Evolutionary conservation across 2,113 vertebrate species (phyloP), one percentile per base, ranked within the genome.

Genomic region (Fukomys damarensis): DNA sequence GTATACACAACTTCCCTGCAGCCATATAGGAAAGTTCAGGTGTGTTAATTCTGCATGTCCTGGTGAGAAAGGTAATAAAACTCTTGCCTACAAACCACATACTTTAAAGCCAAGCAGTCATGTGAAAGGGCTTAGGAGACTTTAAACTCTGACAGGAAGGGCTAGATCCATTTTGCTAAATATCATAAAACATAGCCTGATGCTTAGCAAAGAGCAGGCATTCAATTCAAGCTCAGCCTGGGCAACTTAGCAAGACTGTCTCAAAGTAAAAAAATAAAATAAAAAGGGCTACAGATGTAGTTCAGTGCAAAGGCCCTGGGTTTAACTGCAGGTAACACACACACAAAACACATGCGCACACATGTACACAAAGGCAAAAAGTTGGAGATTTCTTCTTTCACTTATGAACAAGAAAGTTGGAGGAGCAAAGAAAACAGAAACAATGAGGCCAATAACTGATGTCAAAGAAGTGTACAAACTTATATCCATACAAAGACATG

Each of bases 61-160:
- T 46, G 83, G 24, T 85, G 17, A 87, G 43, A 93, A 14, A 95
- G 76, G n/a, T 74, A 85, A 89, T 59, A 30, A 30, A 30, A 82
- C 74, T 90, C 24, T 92, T 93, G 22, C n/a, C 74, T 89, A 61
- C 74, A 91, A 4, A 91, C 3, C 30, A 52, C 41, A 82, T 9
- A 19, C 86, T 72, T 58, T n/a, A 86, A 94, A 93, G 43, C n/a
- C 58, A 77, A 72, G 46, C 22, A 87, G 74, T 76, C 76, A 96
- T 14, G 19, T 88, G 38, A 49, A 87, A 93, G 56, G n/a, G 35
- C 35, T 91, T 80, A 70, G 49, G 80, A 97, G 54, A 92, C 52
- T 94, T 28, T 82, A 52, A 88, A 87, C 58, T 85, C 20, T 76
- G 56, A 90, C 10, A 66, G 38, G 54, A 91, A 35, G 41, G 80